Evolutionary conservation across 30 jellyfish, hydroid and myxozoan genomes (phyloP).

Genomic region (Mastigias papua): DNA sequence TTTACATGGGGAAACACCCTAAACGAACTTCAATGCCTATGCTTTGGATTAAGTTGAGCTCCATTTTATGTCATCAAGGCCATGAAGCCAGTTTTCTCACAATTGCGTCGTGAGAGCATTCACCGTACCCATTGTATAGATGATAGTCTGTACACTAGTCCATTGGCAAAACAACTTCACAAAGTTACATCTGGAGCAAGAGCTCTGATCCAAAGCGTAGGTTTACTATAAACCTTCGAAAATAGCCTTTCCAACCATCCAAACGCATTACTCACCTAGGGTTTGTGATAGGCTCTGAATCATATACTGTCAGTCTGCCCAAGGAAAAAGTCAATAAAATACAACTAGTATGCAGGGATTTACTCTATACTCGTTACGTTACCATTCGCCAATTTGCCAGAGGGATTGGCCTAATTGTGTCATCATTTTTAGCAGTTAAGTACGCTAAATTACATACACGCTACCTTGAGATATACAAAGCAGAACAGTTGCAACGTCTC

Average conservation of each 20-base stretch:
- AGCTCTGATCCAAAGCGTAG: too few species aligned
- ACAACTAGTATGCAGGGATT: neutral
- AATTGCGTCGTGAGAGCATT: slow-evolving; percentile 13
- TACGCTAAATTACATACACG: too few species aligned
- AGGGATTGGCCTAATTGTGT: slow-evolving; percentile 2
- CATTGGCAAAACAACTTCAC: neutral
- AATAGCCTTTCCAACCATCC: too few species aligned
- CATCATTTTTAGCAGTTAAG: slow-evolving; percentile 1
- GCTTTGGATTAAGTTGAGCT: slow-evolving; percentile 4
- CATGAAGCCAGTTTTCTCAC: neutral
- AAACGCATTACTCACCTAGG: too few species aligned
- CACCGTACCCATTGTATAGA: too few species aligned
- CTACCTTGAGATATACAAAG: too few species aligned
- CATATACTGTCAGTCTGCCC: slow-evolving; percentile 25
- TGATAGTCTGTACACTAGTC: neutral
- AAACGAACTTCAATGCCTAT: too few species aligned
- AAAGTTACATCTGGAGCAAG: too few species aligned
- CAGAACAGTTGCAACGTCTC: slow-evolving; percentile 2
- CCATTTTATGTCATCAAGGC: slow-evolving; percentile 12
- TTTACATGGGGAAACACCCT: neutral
- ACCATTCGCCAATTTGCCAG: slow-evolving; percentile 11
- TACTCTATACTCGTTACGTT: too few species aligned
- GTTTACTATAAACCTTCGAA: too few species aligned
- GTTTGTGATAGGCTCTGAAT: slow-evolving; percentile 3
- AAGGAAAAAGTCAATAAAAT: slow-evolving; percentile 8